phyloP scores from a whole-genome alignment of 2,797 vertebrate genomes.

The Helarctos malayanus region DNA sequence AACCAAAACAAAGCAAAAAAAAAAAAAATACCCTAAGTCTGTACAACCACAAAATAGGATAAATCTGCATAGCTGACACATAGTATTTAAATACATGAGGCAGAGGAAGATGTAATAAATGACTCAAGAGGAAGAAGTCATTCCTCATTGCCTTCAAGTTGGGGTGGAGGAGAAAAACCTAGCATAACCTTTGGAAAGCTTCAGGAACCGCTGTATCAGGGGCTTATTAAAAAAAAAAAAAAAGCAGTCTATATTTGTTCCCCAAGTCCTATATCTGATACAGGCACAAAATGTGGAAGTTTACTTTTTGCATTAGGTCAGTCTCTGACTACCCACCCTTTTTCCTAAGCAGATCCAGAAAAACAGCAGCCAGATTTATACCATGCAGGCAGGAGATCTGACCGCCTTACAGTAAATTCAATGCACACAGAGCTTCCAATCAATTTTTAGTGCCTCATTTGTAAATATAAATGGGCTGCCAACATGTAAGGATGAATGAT shows the following conservation, averaged over 20 bases:
- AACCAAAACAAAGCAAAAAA: background rate
- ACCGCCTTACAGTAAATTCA: slow-evolving; percentile 31
- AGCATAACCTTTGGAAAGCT: background rate
- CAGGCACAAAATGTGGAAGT: background rate
- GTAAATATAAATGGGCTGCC: slow-evolving; percentile 54
- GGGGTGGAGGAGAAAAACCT: background rate
- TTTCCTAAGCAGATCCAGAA: background rate
- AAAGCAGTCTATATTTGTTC: accelerated
- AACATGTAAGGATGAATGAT: slow-evolving; percentile 38
- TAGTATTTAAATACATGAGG: background rate
- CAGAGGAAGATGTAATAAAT: background rate
- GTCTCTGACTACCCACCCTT: background rate
- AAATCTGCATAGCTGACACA: background rate
- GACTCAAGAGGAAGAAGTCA: background rate
- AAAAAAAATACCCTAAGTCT: background rate
- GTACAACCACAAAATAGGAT: background rate
- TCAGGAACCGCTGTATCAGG: background rate
- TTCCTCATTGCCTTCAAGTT: background rate
- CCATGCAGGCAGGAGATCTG: background rate
- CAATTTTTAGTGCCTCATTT: slow-evolving; percentile 63
- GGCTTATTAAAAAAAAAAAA: too few species aligned
- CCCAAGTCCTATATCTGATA: background rate
- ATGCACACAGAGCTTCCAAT: background rate
- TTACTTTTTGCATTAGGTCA: background rate
- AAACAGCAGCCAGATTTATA: slow-evolving; percentile 44